Evolutionary conservation across 2,888 invertebrate genomes (phyloP), one percentile per base, ranked within the genome.

Genomic region (Mythimna pallens): DNA sequence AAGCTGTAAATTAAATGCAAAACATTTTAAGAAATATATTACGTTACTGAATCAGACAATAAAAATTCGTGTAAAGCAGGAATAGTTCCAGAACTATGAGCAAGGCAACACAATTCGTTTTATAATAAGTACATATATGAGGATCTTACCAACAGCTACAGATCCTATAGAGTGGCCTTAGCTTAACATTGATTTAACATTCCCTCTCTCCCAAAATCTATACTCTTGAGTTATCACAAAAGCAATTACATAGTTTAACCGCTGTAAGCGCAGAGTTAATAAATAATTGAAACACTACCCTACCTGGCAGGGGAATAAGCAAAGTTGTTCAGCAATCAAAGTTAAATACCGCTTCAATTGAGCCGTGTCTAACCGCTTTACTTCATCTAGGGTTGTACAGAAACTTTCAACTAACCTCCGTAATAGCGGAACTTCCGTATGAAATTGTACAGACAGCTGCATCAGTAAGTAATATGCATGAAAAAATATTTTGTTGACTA

Each of bases 271-370:
- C 17, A 36, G 61, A 80, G 76, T 82, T 85, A 76, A 76, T 86
- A 86, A 78, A 78, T 85, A 84, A 83, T 86, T 80, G 67, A 72
- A 83, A 81, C 75, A 78, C 70, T 74, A 64, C 71, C 75, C 58
- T 73, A 75, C 77, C 78, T 76, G 68, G 59, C 76, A 58, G 36
- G 73, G 76, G 77, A 82, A 79, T 84, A 82, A 71, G 67, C 69
- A 73, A 86, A 86, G 85, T 84, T 86, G 68, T 71, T 75, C 61
- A 69, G 76, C 76, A 84, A 83, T 84, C 79, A 75, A 85, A 85
- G 74, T 81, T 83, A 75, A 84, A 86, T 76, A 80, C 65, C 62
- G 75, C 73, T 78, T 63, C 69, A 75, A 79, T 81, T 81, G 75
- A 83, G 71, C 76, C 76, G 73, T 73, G 67, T 70, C 67, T 80